Percentiles rank a stretch among this genome's conserved stretches.
phyloP scores from a whole-genome alignment of 2,888 invertebrate species.

The Cephus sareptanus region DNA sequence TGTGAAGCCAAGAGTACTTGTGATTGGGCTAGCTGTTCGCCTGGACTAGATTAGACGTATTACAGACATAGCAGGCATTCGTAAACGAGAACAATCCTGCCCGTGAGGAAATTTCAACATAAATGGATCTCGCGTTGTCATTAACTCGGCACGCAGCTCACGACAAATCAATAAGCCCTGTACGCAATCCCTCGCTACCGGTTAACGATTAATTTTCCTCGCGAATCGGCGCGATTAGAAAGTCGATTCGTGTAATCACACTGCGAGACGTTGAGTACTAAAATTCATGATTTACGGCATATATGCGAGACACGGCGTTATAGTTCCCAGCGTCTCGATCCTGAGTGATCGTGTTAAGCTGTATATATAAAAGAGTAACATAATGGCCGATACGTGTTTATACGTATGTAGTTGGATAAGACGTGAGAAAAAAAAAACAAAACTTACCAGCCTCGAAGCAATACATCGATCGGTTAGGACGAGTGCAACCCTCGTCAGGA shows the following conservation, averaged over 20 bases:
- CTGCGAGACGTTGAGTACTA: slow-evolving; percentile 10
- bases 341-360: background rate
- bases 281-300: slow-evolving; percentile 23
- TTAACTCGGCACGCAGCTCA: slow-evolving; percentile 3
- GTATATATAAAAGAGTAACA: background rate
- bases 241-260: slow-evolving; percentile 14
- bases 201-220: slow-evolving; percentile 22
- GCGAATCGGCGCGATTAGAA: slow-evolving; percentile 24
- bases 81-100: background rate
- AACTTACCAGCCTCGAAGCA: slow-evolving; percentile 89
- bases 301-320: slow-evolving; percentile 1
- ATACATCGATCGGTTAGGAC: slow-evolving; percentile 89
- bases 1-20: background rate
- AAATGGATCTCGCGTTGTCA: background rate
- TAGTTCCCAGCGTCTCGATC: background rate
- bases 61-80: background rate
- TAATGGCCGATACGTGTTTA: background rate
- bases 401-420: background rate
- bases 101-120: background rate
- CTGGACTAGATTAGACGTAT: background rate
- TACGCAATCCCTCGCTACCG: slow-evolving; percentile 15
- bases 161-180: background rate
- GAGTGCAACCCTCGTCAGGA: slow-evolving; percentile 92
- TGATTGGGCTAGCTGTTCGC: background rate
- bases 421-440: slow-evolving; percentile 20